Evolutionary conservation across 1,140 invertebrate species (phyloP).

Genomic region (Drosophila nasuta): DNA sequence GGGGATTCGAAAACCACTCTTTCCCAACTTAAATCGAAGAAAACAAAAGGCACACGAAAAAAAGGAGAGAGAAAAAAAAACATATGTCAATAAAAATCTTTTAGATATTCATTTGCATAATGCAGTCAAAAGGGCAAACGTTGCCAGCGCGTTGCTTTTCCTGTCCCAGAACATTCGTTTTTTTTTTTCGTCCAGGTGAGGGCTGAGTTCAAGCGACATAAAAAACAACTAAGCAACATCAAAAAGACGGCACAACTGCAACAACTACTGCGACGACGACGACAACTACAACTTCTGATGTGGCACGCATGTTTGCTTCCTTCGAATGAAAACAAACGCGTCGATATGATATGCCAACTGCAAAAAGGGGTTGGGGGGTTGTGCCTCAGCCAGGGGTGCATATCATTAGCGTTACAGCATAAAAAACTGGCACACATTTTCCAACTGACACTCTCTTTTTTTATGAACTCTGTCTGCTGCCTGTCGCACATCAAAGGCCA

Average conservation of each 20-base stretch:
- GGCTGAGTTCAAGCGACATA: slow-evolving; percentile 33
- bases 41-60: slow-evolving; percentile 15
- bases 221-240: slow-evolving; percentile 62
- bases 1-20: slow-evolving; percentile 24
- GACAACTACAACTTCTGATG: slow-evolving; percentile 9
- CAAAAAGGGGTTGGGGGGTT: slow-evolving; percentile 8
- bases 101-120: slow-evolving; percentile 75
- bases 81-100: slow-evolving; percentile 83
- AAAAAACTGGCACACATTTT: slow-evolving; percentile 72
- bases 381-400: slow-evolving; percentile 65
- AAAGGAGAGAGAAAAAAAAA: slow-evolving; percentile 50
- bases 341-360: slow-evolving; percentile 59
- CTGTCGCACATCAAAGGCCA: slow-evolving; percentile 74
- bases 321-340: slow-evolving; percentile 65
- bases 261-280: slow-evolving; percentile 54
- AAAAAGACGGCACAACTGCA: slow-evolving; percentile 71
- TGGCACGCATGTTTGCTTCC: slow-evolving; percentile 75
- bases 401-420: slow-evolving; percentile 66
- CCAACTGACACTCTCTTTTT: slow-evolving; percentile 71
- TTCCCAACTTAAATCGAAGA: slow-evolving; percentile 9
- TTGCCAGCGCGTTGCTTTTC: slow-evolving; percentile 35
- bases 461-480: slow-evolving; percentile 21
- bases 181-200: slow-evolving; percentile 39
- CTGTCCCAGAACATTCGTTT: slow-evolving; percentile 37
- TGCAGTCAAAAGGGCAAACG: slow-evolving; percentile 81